Evolutionary conservation across 2,797 vertebrate genomes (phyloP), one percentile per base, ranked within the genome.

Genomic region (Epinephelus malabaricus): DNA sequence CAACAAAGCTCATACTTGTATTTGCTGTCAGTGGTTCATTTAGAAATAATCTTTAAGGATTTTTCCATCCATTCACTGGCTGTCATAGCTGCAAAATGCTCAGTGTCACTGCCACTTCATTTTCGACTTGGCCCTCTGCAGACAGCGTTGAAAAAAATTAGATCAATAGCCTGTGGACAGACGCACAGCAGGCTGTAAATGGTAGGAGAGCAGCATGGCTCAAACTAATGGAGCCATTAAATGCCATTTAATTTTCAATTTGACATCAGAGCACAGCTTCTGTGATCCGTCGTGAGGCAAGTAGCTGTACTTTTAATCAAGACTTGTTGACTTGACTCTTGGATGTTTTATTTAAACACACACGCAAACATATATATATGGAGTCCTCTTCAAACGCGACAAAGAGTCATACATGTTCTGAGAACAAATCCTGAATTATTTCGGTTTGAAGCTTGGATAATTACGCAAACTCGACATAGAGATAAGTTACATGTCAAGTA

Each of bases 11-110:
- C 68, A 55, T 64, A 73, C 63, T 85, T 80, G 47, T 79, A 71
- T 83, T 67, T 76, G 75, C 78, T 86, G 80, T 86, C 85, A 89
- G 67, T 49, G 79, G 69, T 78, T 79, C 47, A 77, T 92, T 89
- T 86, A 78, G 64, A 85, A 82, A 73, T 70, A 83, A 90, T 87
- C 74, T 63, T 64, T 27, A 56, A 50, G 46, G 40, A 50, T 56
- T 77, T 85, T 87, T 86, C 76, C 76, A 82, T 76, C 38, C 58
- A 58, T 76, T 71, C 73, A 61, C 62, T 61, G 64, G 76, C 71
- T 82, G 83, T 86, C 54, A 77, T 19, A 64, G 21, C 59, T 73
- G 53, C 54, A 40, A 45, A 59, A 79, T 73, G 62, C 55, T 78
- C 30, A 25, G 19, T 87, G 64, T 86, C 78, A 72, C 1, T 75